phyloP scores from a whole-genome alignment of 2,797 vertebrate genomes.

The Stomatorhinus walkeri region DNA sequence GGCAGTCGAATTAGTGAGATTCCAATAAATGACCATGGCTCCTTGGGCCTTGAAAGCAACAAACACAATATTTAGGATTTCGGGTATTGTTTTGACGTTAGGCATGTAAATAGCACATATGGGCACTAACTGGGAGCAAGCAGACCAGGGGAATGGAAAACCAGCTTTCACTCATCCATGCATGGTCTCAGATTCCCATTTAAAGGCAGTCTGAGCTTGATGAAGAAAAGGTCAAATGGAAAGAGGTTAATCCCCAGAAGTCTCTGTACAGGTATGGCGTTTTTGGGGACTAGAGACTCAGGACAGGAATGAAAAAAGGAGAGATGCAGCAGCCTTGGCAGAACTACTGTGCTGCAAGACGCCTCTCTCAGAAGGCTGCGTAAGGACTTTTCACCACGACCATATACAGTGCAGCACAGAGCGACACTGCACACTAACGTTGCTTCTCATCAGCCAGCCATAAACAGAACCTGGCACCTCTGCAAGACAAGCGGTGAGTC shows the following conservation, averaged over 20 bases:
- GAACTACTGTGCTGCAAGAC: not conserved
- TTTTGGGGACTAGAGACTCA: not conserved
- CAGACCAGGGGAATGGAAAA: not conserved
- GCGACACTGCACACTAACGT: not conserved
- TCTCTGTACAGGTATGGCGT: not conserved
- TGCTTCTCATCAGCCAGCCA: not conserved
- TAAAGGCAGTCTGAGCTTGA: not conserved
- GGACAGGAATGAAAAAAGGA: not conserved
- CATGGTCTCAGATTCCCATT: not conserved
- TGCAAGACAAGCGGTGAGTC: not conserved
- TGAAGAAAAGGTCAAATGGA: not conserved
- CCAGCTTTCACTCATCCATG: not conserved
- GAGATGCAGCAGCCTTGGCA: not conserved
- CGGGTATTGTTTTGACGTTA: not conserved
- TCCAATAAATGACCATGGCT: not conserved
- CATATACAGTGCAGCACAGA: not conserved
- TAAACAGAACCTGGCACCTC: not conserved
- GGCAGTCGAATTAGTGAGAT: not conserved
- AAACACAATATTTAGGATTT: not conserved
- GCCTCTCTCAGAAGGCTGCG: not conserved
- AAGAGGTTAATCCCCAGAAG: not conserved
- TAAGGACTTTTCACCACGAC: not conserved
- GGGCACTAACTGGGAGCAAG: not conserved
- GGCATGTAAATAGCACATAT: not conserved
- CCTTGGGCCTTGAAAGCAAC: not conserved